A percentile compares a stretch with the other conserved stretches of the same genome.
These are phyloP conservation scores for Aphelinus certus DNA, from an alignment of 1,140 invertebrate species.

Conservation along the genomic window DNA sequence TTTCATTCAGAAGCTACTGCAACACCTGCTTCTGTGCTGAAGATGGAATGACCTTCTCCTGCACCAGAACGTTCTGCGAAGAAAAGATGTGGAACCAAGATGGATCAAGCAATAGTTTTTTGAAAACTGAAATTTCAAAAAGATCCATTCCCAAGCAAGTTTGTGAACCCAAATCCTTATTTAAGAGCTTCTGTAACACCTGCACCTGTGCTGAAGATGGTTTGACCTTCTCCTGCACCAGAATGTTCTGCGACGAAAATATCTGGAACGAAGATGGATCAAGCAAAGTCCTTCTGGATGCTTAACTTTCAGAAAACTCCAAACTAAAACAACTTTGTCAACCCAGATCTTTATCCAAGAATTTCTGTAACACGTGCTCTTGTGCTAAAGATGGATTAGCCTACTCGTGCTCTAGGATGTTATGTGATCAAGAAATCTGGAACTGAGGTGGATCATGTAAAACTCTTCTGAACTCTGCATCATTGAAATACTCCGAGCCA, in stretches of 20 bases:
- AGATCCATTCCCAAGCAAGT: not conserved
- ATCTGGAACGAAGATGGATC: constrained; percentile 3
- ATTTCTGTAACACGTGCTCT: no score
- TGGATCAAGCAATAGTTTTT: not conserved
- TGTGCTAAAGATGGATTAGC: no score
- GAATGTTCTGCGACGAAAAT: not conserved
- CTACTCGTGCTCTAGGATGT: no score
- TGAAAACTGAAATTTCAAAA: not conserved
- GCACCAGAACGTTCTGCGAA: not conserved
- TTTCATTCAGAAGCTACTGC: no score
- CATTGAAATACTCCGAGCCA: no score
- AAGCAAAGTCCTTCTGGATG: not conserved
- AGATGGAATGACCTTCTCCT: not conserved
- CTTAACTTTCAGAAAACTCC: no score
- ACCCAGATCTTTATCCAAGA: no score
- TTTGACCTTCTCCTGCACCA: not conserved
- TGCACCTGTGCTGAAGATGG: not conserved
- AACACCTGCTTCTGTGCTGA: not conserved
- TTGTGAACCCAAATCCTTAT: not conserved
- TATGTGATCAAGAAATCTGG: no score
- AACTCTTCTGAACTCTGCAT: no score
- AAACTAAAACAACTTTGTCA: no score
- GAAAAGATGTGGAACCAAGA: constrained; percentile 3
- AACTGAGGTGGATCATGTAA: no score
- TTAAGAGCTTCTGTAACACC: not conserved